Conservation (phyloP, 2,888 invertebrate species). For the Pinctada fucata region DNA sequence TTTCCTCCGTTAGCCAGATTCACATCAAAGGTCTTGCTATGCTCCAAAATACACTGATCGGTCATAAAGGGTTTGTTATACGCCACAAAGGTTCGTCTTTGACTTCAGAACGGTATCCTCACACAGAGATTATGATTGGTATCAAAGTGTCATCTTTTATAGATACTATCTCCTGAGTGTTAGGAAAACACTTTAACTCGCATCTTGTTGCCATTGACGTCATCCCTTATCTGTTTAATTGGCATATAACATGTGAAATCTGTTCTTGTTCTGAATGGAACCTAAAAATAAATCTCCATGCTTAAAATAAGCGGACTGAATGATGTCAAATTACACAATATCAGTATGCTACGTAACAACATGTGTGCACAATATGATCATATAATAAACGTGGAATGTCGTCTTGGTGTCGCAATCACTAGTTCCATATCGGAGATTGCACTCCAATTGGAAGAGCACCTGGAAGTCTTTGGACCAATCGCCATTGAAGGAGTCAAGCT, state of each 20-base stretch:
- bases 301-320: not conserved
- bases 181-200: not conserved
- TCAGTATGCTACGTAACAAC: not conserved
- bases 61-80: too few relatives aligned
- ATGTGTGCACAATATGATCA: conserved; percentile 19
- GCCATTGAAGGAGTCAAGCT: conserved; percentile 35
- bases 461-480: conserved; percentile 39
- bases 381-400: conserved; percentile 68
- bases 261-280: not conserved
- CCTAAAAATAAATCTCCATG: not conserved
- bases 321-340: not conserved
- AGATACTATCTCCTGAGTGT: not conserved
- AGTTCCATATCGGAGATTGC: conserved; percentile 67
- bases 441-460: conserved; percentile 52
- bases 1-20: too few relatives aligned
- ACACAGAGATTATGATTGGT: too few relatives aligned
- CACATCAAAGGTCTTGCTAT: too few relatives aligned
- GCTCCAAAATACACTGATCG: too few relatives aligned
- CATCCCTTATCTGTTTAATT: not conserved
- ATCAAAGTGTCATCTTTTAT: not conserved
- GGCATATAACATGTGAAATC: not conserved
- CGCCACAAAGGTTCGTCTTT: too few relatives aligned
- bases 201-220: not conserved
- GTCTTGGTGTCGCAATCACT: conserved; percentile 59
- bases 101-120: too few relatives aligned